Base-by-base conservation (phyloP, 2,113 vertebrate genomes). In the Noctilio leporinus region DNA sequence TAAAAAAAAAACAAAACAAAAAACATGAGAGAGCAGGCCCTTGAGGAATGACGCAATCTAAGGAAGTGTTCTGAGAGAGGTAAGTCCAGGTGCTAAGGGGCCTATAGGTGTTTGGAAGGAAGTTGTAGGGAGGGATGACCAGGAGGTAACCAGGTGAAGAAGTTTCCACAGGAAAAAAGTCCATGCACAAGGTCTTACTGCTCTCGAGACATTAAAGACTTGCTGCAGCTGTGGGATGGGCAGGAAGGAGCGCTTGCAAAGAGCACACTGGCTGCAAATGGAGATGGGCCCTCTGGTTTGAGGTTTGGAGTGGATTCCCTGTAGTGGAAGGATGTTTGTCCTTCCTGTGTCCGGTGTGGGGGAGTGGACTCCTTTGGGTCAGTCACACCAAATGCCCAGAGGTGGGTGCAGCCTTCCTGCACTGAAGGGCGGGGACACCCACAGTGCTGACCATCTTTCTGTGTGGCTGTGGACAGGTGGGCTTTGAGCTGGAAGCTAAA, bases 321-420 rank as follows among this genome's bases (percentile, higher is more conserved):
- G 20, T 2, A 28, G 90, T 83, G 90, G 92, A 96, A 89, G 85
- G 83, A 51, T 38, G 38, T 95, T 82, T 70, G 87, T 93, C 93
- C 78, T 85, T 90, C 83, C 85, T 95, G 73, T 86, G 90, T 97
- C 96, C 86, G 81, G 95, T 97, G 96, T 80, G 91, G 93, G 72
- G 84, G 96, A 69, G 96, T 97, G n/a, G 90, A 95, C 47, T 67
- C 93, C 20, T 65, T 86, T 84, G 72, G 53, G 76, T 88, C 62
- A 97, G 78, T 96, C 91, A 95, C 90, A 88, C 67, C 92, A 69
- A 76, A 72, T 9, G 14, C 85, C 85, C 77, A 95, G 85, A 95
- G 85, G 97, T 96, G 94, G 97, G 96, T 94, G 73, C 87, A 82
- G 69, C 26, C 88, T 97, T 96, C 97, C 96, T 97, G 95, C 69